These are phyloP conservation scores for Lepidocolaptes lacrymiger DNA, from an alignment of 2,797 vertebrate species.

Conservation along the genomic window DNA sequence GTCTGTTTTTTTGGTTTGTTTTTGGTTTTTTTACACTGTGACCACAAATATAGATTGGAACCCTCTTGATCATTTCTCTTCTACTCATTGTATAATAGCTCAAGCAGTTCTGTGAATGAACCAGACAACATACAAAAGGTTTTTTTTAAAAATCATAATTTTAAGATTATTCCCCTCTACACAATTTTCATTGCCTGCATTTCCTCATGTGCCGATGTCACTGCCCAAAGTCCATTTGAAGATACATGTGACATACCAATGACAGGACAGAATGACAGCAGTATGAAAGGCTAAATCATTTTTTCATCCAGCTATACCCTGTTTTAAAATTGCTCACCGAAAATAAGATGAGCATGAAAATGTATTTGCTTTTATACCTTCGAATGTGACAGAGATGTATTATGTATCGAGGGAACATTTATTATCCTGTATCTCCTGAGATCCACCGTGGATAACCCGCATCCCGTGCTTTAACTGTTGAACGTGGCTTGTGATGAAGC, in stretches of 20 bases:
- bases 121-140: background rate
- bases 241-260: background rate
- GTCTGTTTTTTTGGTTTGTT: background rate
- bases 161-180: background rate
- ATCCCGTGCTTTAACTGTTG: background rate
- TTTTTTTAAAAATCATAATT: background rate
- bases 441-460: background rate
- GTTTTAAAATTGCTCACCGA: background rate
- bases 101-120: background rate
- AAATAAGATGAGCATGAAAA: background rate
- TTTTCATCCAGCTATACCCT: background rate
- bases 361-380: background rate
- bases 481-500: background rate
- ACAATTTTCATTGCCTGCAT: background rate
- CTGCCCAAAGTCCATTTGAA: background rate
- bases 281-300: background rate
- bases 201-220: background rate
- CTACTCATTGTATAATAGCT: background rate
- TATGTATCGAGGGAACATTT: background rate
- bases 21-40: constrained; percentile 17
- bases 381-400: background rate
- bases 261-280: background rate
- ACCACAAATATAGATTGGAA: background rate
- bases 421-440: background rate
- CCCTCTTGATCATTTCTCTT: background rate